Percentiles rank a stretch among this genome's conserved stretches.
These are phyloP conservation scores for Lichenostomus cassidix DNA, from an alignment of 2,113 vertebrate species.

Conservation along the genomic window DNA sequence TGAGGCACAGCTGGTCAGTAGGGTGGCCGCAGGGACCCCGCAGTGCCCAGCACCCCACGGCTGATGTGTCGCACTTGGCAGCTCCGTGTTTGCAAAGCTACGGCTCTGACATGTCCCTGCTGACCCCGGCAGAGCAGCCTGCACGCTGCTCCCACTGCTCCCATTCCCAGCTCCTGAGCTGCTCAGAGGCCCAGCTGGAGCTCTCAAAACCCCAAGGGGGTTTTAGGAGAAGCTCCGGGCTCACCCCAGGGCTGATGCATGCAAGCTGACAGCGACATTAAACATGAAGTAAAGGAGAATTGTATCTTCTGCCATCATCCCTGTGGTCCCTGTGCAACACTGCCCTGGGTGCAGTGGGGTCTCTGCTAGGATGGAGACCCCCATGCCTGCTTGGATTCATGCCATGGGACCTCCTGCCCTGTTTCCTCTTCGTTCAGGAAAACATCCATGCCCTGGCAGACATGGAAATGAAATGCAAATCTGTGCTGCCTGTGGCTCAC, in stretches of 20 bases:
- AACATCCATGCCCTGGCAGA: background rate
- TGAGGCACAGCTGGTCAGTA: background rate
- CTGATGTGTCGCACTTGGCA: background rate
- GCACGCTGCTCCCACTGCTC: rapidly evolving
- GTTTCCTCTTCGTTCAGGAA: background rate
- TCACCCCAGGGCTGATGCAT: background rate
- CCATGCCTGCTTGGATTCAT: rapidly evolving
- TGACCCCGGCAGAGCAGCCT: background rate
- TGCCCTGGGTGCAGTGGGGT: background rate
- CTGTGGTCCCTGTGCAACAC: background rate
- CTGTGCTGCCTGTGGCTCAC: background rate
- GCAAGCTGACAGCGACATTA: background rate
- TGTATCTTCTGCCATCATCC: background rate
- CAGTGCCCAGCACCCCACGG: background rate
- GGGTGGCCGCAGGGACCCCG: rapidly evolving
- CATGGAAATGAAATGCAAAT: background rate
- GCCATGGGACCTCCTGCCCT: background rate
- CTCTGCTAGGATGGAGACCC: background rate
- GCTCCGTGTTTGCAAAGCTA: background rate
- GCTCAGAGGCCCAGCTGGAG: background rate
- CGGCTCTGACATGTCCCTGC: background rate
- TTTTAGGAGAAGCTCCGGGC: background rate
- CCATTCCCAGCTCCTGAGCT: background rate
- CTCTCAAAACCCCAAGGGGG: no score
- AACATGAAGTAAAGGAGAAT: background rate